Evolutionary conservation across 2,888 invertebrate genomes (phyloP), one percentile per base, ranked within the genome.

Genomic region (Acrobasis consociella): DNA sequence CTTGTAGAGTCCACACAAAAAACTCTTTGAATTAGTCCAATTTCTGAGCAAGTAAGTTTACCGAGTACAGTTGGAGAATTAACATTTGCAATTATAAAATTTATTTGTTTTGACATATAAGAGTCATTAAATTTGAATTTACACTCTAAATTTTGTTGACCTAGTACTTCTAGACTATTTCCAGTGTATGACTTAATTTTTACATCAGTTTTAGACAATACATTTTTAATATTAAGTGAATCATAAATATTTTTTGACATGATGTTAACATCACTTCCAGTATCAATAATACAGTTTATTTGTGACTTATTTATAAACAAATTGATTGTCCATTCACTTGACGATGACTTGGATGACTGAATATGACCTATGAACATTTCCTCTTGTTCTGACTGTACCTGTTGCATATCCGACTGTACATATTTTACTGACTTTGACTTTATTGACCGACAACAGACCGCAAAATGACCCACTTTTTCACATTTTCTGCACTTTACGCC

Each of bases 211-310:
- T 64, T 59, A 31, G n/a, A 42, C 62, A 62, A 38, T 62, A 50
- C 0, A 53, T 65, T 67, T 65, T 58, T 60, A 65, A 10, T 64
- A 50, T 67, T 67, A 60, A 69, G 63, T 63, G 63, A 66, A 59
- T 66, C 62, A 59, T 64, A 67, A 53, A 58, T 42, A 62, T 52
- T 64, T 67, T 63, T 64, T 55, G 69, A 67, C 68, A 68, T 66
- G 49, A 69, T 66, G 63, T 68, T 69, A 22, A 63, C 65, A 64
- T 69, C 67, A 66, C 66, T 65, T 7, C 66, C 65, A 11, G 64
- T 66, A 63, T 66, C 66, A 62, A 69, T 63, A 38, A 66, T 64
- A 67, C 64, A 69, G 60, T 63, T 64, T 55, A 67, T 62, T 63
- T 58, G 38, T 42, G 31, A 58, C 49, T 62, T 65, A 62, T 68